Evolutionary conservation across 2,888 invertebrate genomes (phyloP), one percentile per base, ranked within the genome.

Genomic region (Eupithecia centaureata): DNA sequence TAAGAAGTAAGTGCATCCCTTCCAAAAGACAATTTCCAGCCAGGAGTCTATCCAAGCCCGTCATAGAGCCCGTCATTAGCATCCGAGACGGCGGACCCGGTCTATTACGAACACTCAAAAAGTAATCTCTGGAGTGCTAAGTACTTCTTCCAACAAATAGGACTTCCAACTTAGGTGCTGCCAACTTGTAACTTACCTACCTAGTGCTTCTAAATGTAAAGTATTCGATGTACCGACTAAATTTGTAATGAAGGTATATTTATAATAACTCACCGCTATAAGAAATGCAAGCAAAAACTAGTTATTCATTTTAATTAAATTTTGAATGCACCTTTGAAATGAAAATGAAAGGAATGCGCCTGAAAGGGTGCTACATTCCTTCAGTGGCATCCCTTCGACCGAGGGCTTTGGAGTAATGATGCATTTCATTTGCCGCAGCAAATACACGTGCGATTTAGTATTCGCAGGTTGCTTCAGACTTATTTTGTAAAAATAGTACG

Each of bases 111-210:
- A 78, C 80, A 82, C 85, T 86, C 81, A 75, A 77, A 83, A 86
- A 88, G 87, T 88, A 87, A 89, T 90, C 86, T 84, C 81, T 80
- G 82, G 80, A 87, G 86, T 82, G 79, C 79, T 79, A 69, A 62
- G 72, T 70, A 68, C 63, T n/a, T 54, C 47, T 27, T 18, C 47
- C 12, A 38, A 68, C 68, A 58, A 71, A 60, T 56, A 38, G 35
- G 59, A n/a, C 15, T 18, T 54, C 8, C 18, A 18, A 18, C 32
- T 42, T n/a, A n/a, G n/a, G n/a, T n/a, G 51, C 15, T n/a, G 33
- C 25, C 27, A 10, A 61, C 61, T 52, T 52, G 10, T 2, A 47
- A 61, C 32, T 61, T 61, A 22, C 47, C 30, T 61, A 7, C 2
- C 22, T 15, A 27, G 51, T 51, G 1, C 13, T 56, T 30, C 2